Evolutionary conservation across 1,140 invertebrate species (phyloP).

Genomic region (Microplitis demolitor): DNA sequence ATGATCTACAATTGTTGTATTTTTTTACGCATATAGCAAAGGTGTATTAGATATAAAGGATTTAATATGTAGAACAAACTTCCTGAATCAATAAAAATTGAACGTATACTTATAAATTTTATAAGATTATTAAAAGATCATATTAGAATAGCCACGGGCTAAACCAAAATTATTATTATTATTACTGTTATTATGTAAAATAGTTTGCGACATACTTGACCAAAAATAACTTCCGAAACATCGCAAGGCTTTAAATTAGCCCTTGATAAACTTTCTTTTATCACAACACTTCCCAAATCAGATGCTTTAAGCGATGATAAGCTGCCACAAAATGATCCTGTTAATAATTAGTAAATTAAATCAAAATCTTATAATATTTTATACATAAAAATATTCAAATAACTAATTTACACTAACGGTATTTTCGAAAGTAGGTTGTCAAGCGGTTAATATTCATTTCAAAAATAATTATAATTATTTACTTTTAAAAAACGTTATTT

Average conservation of each 20-base stretch:
- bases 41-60: too few relatives aligned
- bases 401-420: constrained; percentile 12
- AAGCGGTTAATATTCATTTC: background rate
- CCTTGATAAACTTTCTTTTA: constrained; percentile 73
- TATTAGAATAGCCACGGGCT: too few relatives aligned
- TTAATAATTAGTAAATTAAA: constrained; percentile 31
- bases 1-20: too few relatives aligned
- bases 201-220: constrained; percentile 68
- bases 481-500: too few relatives aligned
- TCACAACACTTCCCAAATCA: constrained; percentile 77
- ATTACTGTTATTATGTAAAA: constrained; percentile 18
- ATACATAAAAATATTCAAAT: background rate
- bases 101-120: too few relatives aligned
- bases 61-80: too few relatives aligned
- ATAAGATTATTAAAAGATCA: too few relatives aligned
- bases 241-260: constrained; percentile 68
- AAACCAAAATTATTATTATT: too few relatives aligned
- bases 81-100: too few relatives aligned
- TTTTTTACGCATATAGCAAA: too few relatives aligned
- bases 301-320: constrained; percentile 72
- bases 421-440: constrained; percentile 31
- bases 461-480: too few relatives aligned
- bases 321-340: constrained; percentile 74
- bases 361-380: constrained; percentile 1
- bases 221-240: constrained; percentile 85